Base-by-base conservation (phyloP, 2,797 vertebrate genomes). In the Paedocypris micromegethes region DNA sequence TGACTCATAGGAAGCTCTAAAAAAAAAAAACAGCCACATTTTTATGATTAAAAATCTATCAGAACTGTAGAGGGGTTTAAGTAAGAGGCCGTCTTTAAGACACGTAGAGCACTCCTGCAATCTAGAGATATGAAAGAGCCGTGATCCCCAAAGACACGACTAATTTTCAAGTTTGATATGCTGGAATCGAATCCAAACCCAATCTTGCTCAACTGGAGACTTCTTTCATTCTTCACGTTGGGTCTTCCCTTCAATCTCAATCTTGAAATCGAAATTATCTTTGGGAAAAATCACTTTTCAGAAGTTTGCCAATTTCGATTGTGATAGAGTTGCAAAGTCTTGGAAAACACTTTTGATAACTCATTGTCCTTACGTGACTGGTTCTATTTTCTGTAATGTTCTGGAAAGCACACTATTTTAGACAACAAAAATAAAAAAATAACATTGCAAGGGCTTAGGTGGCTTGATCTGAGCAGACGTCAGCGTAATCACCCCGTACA, bases 161-260 rank as follows among this genome's bases (percentile, higher is more conserved):
- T 70, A 60, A 44, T 72, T 70, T 70, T 70, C 75, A 72, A 74
- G 55, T 61, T 74, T 72, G 42, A 62, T 51, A 45, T 43, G 59
- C 62, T 55, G 47, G 39, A 62, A 59, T 61, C 60, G 60, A 67
- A 53, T 60, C 57, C 57, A 63, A 63, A 55, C 46, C 51, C 56
- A 68, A 60, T 57, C 46, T 74, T 37, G 23, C 44, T 37, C 41
- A 55, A 66, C 41, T n/a, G n/a, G 53, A 68, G 66, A 68, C 59
- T 47, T 65, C 69, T 76, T 72, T 66, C 39, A 72, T 68, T 65
- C 51, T 65, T 70, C 65, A 68, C 44, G 9, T 23, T 65, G 45
- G 45, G 41, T 58, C 66, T 52, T 68, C 47, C 63, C 48, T 45
- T 67, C 61, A 51, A 37, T 54, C 56, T 69, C 43, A 48, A 50